A percentile compares a stretch with the other conserved stretches of the same genome.
Evolutionary conservation across 2,797 vertebrate genomes (phyloP).

Genomic region (Pseudomugil tenellus): DNA sequence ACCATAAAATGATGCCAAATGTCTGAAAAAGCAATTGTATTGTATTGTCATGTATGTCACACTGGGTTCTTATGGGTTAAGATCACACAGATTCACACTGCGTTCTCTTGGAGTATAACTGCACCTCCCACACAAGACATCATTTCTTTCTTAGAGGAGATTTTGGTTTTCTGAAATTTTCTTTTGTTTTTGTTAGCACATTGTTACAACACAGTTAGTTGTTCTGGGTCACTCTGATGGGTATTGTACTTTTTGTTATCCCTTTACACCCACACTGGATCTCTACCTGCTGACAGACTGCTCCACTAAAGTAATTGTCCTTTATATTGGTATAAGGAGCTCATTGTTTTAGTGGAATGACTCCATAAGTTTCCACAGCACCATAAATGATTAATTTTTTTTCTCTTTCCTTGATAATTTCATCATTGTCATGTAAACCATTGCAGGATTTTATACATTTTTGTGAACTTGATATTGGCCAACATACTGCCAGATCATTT

Average conservation of each 20-base stretch:
- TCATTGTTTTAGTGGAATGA: conserved; percentile 16
- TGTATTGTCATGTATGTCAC: too few species aligned
- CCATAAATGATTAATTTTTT: not conserved
- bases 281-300: conserved; percentile 15
- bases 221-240: conserved; percentile 34
- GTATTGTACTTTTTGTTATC: conserved; percentile 45
- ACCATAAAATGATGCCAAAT: too few species aligned
- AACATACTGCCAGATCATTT: not conserved
- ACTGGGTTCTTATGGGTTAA: too few species aligned
- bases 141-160: conserved; percentile 31
- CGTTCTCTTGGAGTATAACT: conserved; percentile 13
- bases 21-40: too few species aligned
- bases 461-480: not conserved
- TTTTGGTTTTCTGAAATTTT: conserved; percentile 35
- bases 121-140: conserved; percentile 54
- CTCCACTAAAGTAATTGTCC: conserved; percentile 22
- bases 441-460: not conserved
- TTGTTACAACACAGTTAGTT: conserved; percentile 39
- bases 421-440: not conserved
- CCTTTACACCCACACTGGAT: conserved; percentile 37
- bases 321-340: conserved; percentile 21
- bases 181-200: conserved; percentile 24
- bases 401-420: not conserved
- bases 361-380: not conserved
- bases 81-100: too few species aligned